Conservation (phyloP, 2,797 vertebrate genomes). For the Vultur gryphus region DNA sequence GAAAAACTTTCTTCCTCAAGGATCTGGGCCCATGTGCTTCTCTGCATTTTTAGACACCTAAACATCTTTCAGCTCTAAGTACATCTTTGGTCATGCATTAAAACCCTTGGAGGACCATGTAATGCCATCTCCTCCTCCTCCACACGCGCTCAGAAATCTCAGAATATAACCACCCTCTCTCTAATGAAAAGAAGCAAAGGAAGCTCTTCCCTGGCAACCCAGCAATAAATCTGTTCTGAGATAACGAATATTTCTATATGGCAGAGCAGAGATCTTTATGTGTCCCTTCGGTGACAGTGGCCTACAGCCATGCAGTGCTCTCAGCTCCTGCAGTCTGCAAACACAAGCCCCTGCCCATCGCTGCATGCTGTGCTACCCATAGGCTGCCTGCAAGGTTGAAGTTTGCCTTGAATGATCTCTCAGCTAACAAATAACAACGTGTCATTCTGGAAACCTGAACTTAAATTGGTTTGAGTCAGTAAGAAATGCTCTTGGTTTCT, state of each 20-base stretch:
- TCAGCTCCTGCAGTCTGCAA: background rate
- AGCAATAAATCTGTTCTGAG: background rate
- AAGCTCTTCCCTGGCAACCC: background rate
- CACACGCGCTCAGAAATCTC: background rate
- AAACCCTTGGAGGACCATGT: background rate
- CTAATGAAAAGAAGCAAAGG: background rate
- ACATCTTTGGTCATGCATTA: background rate
- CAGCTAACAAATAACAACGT: background rate
- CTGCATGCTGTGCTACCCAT: background rate
- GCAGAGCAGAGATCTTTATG: background rate
- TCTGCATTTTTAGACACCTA: background rate
- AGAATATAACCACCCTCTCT: background rate
- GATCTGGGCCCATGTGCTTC: background rate
- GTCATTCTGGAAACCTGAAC: conserved; percentile 8
- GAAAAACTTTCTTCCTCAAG: background rate
- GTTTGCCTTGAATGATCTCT: background rate
- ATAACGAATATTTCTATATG: background rate
- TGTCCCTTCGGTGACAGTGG: background rate
- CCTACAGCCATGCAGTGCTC: background rate
- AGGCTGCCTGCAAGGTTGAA: background rate
- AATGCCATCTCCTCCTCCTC: background rate
- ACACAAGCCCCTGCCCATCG: rapidly evolving
- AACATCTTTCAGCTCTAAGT: background rate
- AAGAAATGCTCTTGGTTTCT: background rate
- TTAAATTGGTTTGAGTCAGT: background rate